Conservation (phyloP, 1,140 invertebrate species). For the Hestina assimilis region DNA sequence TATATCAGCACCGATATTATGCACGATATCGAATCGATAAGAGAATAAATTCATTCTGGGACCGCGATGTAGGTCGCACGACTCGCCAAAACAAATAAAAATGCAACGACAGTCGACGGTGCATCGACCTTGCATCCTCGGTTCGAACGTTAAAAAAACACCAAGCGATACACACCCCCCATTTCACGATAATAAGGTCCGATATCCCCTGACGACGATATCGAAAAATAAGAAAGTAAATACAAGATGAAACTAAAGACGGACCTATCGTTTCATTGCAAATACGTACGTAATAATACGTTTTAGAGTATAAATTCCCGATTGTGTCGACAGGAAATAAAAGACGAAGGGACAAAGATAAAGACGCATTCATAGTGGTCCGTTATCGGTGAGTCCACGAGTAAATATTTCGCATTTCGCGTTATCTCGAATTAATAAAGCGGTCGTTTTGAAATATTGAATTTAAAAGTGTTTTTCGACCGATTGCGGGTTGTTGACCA, state of each 20-base stretch:
- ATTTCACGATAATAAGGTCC: slow-evolving; percentile 34
- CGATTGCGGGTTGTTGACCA: slow-evolving; percentile 49
- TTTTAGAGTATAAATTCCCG: slow-evolving; percentile 31
- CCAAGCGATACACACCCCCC: slow-evolving; percentile 39
- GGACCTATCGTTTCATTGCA: slow-evolving; percentile 27
- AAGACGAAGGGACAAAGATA: slow-evolving; percentile 59
- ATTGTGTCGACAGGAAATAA: slow-evolving; percentile 35
- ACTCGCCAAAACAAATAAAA: slow-evolving; percentile 76
- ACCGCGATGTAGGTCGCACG: slow-evolving; percentile 70
- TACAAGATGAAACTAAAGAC: slow-evolving; percentile 73
- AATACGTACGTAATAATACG: slow-evolving; percentile 38
- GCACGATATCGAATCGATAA: slow-evolving; percentile 72
- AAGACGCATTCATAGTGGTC: slow-evolving; percentile 65
- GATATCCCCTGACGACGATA: slow-evolving; percentile 35
- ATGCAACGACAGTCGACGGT: slow-evolving; percentile 67
- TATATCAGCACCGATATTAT: slow-evolving; percentile 60
- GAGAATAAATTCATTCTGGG: slow-evolving; percentile 74
- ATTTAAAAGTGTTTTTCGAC: slow-evolving; percentile 42
- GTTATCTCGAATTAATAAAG: slow-evolving; percentile 65
- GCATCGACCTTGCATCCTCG: slow-evolving; percentile 71
- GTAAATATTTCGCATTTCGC: slow-evolving; percentile 72
- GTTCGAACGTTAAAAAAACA: slow-evolving; percentile 18
- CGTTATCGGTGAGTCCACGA: slow-evolving; percentile 59
- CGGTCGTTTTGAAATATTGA: slow-evolving; percentile 63
- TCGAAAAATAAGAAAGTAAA: slow-evolving; percentile 72